Base-by-base conservation (phyloP, 2,113 vertebrate genomes). In the Fukomys damarensis region DNA sequence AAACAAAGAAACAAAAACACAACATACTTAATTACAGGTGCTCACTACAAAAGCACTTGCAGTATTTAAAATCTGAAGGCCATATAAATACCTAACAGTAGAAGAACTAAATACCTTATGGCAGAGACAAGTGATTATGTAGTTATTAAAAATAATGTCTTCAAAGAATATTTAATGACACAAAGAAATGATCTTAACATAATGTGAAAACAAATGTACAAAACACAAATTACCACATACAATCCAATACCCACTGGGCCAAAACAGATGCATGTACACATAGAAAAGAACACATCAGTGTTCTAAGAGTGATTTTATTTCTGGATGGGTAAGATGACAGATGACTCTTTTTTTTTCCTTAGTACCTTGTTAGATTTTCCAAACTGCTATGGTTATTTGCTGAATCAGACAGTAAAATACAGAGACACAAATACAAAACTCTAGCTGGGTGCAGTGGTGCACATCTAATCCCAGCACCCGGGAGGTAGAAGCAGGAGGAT, bases 371-470 rank as follows among this genome's bases (percentile, higher is more conserved):
- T 89, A 26, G 41, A 87, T 77, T 94, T 86, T 66, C 79, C 68
- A 89, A 95, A 89, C 76, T 93, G 56, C 43, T 86, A 76, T 19
- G 77, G 43, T 91, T 52, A 89, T 66, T 89, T 87, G 95, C 32
- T 11, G 72, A 91, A 88, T 54, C 10, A 59, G 38, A 30, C 49
- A 80, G n/a, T n/a, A 58, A 19, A 92, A 90, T 59, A 54, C 59
- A 70, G 70, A 94, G 77, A 74, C 43, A 72, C 0, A 91, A 26
- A 72, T 79, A 16, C 30, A 22, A 66, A 86, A 76, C 9, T 24
- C 19, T 46, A 14, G 43, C 46, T 41, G 43, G 72, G 24, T 24
- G 20, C 26, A 38, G 38, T 43, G 38, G 26, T 43, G 24, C 41
- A 76, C 5, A 43, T 26, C 72, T 46, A 43, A 74, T 74, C 72